Conservation (phyloP, 2,888 invertebrate genomes). For the Drosophila quinaria region DNA sequence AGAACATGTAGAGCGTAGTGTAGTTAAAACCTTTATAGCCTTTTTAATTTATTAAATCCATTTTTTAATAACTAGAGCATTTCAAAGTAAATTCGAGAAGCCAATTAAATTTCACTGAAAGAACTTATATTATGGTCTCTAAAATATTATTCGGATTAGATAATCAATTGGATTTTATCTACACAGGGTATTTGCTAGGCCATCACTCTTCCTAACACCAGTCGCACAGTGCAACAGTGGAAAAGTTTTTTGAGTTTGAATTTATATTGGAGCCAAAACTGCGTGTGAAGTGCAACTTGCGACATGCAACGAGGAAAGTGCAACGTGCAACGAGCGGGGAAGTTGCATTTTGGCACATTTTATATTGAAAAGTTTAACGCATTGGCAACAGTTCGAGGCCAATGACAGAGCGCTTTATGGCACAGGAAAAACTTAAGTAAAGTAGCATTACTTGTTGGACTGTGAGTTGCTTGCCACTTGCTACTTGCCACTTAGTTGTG, state of each 20-base stretch:
- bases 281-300: conserved; percentile 40
- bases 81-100: too few relatives aligned
- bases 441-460: conserved; percentile 64
- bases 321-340: conserved; percentile 7
- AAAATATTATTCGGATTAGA: neutral
- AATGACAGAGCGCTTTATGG: conserved; percentile 51
- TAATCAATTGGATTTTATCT: too few relatives aligned
- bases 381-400: conserved; percentile 42
- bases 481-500: conserved; percentile 33
- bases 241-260: conserved; percentile 41
- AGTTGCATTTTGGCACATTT: conserved; percentile 24
- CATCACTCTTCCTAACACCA: neutral
- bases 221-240: neutral
- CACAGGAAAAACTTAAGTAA: conserved; percentile 63
- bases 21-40: too few relatives aligned
- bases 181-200: neutral
- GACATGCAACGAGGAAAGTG: conserved; percentile 19
- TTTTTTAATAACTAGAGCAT: too few relatives aligned
- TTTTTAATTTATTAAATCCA: too few relatives aligned
- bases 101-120: too few relatives aligned
- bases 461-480: conserved; percentile 14
- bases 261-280: conserved; percentile 40
- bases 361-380: conserved; percentile 44
- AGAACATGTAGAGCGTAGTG: too few relatives aligned
- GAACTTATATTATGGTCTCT: neutral